Base-by-base conservation (phyloP, 2,113 vertebrate species). In the Apaloderma vittatum region DNA sequence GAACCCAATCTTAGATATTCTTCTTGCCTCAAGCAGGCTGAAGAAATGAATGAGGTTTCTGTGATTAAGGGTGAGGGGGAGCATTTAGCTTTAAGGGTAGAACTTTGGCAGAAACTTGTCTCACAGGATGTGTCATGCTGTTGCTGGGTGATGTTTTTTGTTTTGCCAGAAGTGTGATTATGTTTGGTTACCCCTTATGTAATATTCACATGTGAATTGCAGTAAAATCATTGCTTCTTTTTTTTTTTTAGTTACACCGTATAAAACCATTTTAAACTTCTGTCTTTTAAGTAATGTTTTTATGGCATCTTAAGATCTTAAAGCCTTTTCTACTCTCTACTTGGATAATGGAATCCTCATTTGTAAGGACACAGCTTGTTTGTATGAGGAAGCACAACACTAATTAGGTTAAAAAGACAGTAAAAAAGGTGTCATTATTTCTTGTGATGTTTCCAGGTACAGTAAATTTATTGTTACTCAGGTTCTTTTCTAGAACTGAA, bases 101-200 rank as follows among this genome's bases (percentile, higher is more conserved):
- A 90, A 63, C 30, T 79, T 71, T 86, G 89, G 67, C 80, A 90
- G 67, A 74, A 93, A 75, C 68, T 84, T 88, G 18, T 70, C 66
- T 89, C 7, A 8, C 40, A 46, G 77, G 66, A 82, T 94, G 77
- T 48, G 7, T 94, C 86, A 72, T 75, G 48, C 86, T 80, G 79
- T 90, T 95, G 78, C 82, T 94, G 93, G 72, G 79, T 62, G 52
- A 71, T 86, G 54, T 54, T 62, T 91, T 81, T 85, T 36, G 40
- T 85, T 88, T 88, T 91, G 73, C 81, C 74, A 79, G 22, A 68
- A 91, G 27, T 46, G n/a, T 95, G 84, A 46, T 94, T 55, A 6
- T 83, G 87, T 87, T 91, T 93, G 66, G 57, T 87, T 93, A 10
- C 17, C 72, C 45, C 57, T 91, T 91, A 89, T 84, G 36, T 89